Evolutionary conservation across 2,888 invertebrate genomes (phyloP).

Genomic region (Ectemnius lituratus): DNA sequence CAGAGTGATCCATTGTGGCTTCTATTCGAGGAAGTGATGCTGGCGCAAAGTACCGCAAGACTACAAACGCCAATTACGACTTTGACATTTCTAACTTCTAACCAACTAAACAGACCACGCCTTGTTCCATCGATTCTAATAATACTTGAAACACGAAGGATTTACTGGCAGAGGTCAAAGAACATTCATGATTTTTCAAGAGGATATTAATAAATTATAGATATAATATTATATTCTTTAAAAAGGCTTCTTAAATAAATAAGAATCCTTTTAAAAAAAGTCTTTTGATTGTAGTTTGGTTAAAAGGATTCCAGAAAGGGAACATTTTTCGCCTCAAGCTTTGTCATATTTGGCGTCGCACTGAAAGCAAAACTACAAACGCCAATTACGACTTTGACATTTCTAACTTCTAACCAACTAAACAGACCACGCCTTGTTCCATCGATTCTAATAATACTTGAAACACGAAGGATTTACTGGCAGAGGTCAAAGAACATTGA

Average conservation of each 20-base stretch:
- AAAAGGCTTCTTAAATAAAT: too few species aligned
- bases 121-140: neutral
- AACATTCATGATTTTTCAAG: neutral
- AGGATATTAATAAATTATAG: neutral
- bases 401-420: too few species aligned
- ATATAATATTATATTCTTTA: too few species aligned
- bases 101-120: neutral
- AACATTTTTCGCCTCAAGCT: neutral
- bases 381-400: too few species aligned
- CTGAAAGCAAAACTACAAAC: too few species aligned
- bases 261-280: too few species aligned
- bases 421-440: too few species aligned
- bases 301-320: too few species aligned
- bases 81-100: constrained; percentile 7
- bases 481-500: neutral
- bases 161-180: neutral
- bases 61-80: neutral
- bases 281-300: too few species aligned
- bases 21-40: neutral
- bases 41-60: neutral
- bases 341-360: neutral
- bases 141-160: neutral
- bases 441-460: too few species aligned
- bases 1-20: neutral
- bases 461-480: too few species aligned